These are phyloP conservation scores for Turritopsis rubra DNA, from an alignment of 30 jellyfish, hydroid and myxozoan genomes.

Conservation along the genomic window DNA sequence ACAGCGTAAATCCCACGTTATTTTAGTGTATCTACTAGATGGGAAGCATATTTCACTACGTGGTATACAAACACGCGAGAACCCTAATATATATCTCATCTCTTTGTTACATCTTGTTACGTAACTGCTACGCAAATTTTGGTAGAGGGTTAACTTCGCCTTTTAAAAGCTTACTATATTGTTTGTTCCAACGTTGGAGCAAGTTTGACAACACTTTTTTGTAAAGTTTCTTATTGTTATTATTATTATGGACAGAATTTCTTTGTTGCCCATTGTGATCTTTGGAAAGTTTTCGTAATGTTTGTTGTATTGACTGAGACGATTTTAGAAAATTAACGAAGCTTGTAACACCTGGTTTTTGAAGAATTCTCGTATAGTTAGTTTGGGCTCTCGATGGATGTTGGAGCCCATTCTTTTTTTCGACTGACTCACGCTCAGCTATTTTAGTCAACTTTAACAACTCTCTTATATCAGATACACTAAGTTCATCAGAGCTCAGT, in stretches of 20 bases:
- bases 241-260: no score
- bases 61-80: no score
- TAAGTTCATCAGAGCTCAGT: background rate
- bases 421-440: constrained; percentile 23
- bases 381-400: background rate
- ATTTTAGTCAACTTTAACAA: constrained; percentile 8
- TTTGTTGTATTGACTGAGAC: background rate
- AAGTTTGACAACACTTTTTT: background rate
- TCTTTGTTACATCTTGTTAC: background rate
- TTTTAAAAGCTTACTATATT: no score
- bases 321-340: constrained; percentile 1
- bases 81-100: background rate
- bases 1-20: no score
- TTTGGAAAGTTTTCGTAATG: background rate
- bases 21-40: no score
- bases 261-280: background rate
- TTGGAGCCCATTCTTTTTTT: constrained; percentile 17
- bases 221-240: background rate
- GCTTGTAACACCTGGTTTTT: constrained; percentile 6
- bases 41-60: no score
- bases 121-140: background rate
- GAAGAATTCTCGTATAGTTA: background rate
- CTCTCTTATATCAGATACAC: constrained; percentile 19
- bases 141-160: background rate
- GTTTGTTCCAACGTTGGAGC: background rate